Percentiles rank a stretch among this genome's conserved stretches.
These are phyloP conservation scores for Lemur catta DNA, from an alignment of 2,797 vertebrate genomes.

Conservation along the genomic window DNA sequence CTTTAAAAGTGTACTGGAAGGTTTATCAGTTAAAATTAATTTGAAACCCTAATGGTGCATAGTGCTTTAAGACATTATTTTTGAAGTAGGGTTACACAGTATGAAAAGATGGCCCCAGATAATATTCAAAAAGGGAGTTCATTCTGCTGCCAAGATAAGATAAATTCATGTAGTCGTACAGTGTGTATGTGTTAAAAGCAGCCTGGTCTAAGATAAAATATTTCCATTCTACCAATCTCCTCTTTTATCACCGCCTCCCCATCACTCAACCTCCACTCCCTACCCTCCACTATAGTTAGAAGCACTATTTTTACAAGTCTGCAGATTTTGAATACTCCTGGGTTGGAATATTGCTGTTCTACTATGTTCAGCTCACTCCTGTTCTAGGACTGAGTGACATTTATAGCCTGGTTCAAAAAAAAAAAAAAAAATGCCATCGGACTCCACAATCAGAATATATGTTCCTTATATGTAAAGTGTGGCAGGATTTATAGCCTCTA, in stretches of 20 bases:
- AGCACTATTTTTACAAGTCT: not conserved
- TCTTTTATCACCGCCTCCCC: not conserved
- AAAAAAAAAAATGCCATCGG: not conserved
- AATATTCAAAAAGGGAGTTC: not conserved
- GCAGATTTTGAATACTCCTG: not conserved
- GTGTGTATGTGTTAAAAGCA: not conserved
- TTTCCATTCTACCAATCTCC: not conserved
- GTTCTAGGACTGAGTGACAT: not conserved
- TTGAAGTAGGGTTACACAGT: not conserved
- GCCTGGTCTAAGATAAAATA: not conserved
- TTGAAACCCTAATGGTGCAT: not conserved
- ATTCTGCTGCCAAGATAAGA: not conserved
- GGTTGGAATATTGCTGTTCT: not conserved
- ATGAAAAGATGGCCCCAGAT: not conserved
- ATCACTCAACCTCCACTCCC: not conserved
- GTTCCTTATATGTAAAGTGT: not conserved
- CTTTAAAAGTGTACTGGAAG: not conserved
- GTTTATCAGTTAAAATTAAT: slow-evolving; percentile 12
- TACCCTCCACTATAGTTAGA: not conserved
- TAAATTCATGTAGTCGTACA: not conserved
- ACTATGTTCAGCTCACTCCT: not conserved
- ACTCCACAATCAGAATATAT: not conserved
- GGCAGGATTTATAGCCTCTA: not conserved
- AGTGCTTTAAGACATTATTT: not conserved
- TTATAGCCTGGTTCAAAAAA: not conserved